phyloP scores from a whole-genome alignment of 2,888 invertebrate genomes.

The Lymantria monacha region DNA sequence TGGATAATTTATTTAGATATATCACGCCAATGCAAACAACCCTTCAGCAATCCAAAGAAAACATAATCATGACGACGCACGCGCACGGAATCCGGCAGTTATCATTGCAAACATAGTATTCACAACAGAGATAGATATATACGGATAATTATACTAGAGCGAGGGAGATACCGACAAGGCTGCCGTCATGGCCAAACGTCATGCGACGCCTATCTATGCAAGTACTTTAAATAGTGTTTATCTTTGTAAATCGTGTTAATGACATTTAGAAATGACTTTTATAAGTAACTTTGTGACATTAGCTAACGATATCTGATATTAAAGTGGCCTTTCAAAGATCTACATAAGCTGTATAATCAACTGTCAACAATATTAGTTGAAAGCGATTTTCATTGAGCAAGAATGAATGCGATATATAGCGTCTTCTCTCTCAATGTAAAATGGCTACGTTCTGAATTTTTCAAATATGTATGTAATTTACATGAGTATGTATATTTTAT shows the following conservation, averaged over 20 bases:
- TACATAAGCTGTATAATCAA: too few species aligned
- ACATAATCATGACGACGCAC: constrained; percentile 31
- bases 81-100: constrained; percentile 73
- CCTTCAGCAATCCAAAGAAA: constrained; percentile 13
- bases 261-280: constrained; percentile 19
- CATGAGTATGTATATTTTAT: too few species aligned
- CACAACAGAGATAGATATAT: constrained; percentile 47
- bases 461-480: too few species aligned
- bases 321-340: not conserved
- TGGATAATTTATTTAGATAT: constrained; percentile 2
- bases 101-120: constrained; percentile 39
- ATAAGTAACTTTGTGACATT: not conserved
- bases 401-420: too few species aligned
- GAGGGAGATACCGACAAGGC: constrained; percentile 69
- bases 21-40: constrained; percentile 20
- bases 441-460: too few species aligned
- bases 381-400: too few species aligned
- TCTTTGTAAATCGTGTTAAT: constrained; percentile 25
- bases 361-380: too few species aligned
- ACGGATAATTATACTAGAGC: constrained; percentile 22
- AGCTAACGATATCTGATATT: too few species aligned
- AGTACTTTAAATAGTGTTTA: constrained; percentile 18
- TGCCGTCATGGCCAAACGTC: constrained; percentile 65
- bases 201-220: constrained; percentile 38
- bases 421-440: too few species aligned